Base-by-base conservation (phyloP, 2,888 invertebrate species). In the Leuctra nigra region DNA sequence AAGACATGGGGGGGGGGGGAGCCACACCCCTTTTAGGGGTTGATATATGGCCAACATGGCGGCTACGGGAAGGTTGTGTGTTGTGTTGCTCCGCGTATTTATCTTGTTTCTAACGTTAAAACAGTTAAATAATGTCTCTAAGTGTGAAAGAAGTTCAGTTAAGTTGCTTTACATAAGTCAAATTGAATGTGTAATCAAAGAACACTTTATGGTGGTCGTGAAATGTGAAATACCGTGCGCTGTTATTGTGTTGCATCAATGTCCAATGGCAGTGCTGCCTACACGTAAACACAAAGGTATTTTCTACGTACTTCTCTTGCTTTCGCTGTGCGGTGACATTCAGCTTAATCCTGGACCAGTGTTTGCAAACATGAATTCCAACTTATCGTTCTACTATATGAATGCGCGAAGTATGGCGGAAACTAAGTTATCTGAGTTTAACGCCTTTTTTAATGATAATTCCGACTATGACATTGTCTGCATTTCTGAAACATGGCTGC, bases 311-410 rank as follows among this genome's bases (percentile, higher is more conserved):
- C n/a, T 46, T 9, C 23, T 46, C 1, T 23, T 46, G 6, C 6
- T 46, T 9, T 20, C 23, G 13, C 46, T 46, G 13, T 20, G 22
- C 22, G 46, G 46, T 11, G 20, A 46, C 23, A 46, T 46, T 11
- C 46, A 46, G 7, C 23, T 46, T 11, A 46, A 46, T 23, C 46
- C 46, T 13, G 46, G 46, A 13, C 46, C 46, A n/a, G n/a, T n/a
- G n/a, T n/a, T n/a, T n/a, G n/a, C n/a, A n/a, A n/a, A n/a, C n/a
- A n/a, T n/a, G n/a, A n/a, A n/a, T n/a, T n/a, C n/a, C n/a, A n/a
- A n/a, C n/a, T n/a, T n/a, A n/a, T n/a, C n/a, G n/a, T n/a, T n/a
- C n/a, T n/a, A n/a, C n/a, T n/a, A n/a, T n/a, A n/a, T n/a, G 46
- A 46, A 46, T 23, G 46, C 23, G 7, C 6, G 46, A 46, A 46